These are phyloP conservation scores for Spermophilus dauricus DNA, from an alignment of 2,113 vertebrate species.

Conservation along the genomic window DNA sequence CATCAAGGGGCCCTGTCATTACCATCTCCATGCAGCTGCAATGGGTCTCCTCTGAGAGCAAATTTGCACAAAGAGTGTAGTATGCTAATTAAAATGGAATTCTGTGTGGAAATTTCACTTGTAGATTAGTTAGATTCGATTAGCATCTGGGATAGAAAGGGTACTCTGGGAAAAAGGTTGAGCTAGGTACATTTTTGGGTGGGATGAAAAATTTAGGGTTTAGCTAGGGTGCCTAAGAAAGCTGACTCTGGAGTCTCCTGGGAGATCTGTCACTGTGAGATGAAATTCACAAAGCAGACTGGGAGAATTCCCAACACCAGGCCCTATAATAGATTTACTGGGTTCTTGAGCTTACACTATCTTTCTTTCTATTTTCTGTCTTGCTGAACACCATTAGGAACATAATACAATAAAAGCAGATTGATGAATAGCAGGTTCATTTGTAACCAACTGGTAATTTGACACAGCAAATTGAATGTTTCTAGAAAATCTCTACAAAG, in stretches of 20 bases:
- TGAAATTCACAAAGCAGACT: constrained; percentile 23
- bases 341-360: background rate
- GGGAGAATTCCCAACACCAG: background rate
- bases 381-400: background rate
- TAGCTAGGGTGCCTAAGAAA: constrained; percentile 1
- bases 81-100: constrained; percentile 76
- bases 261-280: background rate
- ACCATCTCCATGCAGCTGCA: constrained; percentile 61
- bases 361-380: background rate
- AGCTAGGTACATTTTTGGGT: background rate
- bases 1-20: constrained; percentile 70
- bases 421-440: background rate
- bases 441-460: background rate
- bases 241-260: background rate
- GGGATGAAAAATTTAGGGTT: background rate
- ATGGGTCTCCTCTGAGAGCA: constrained; percentile 70
- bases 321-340: background rate
- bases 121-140: constrained; percentile 70
- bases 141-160: constrained; percentile 44
- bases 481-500: background rate
- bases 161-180: constrained; percentile 31
- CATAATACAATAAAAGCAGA: background rate
- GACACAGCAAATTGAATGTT: background rate
- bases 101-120: constrained; percentile 71
- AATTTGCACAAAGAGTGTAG: constrained; percentile 45